Evolutionary conservation across 1,140 invertebrate genomes (phyloP).

Genomic region (Pseudomyrmex flavicornis): DNA sequence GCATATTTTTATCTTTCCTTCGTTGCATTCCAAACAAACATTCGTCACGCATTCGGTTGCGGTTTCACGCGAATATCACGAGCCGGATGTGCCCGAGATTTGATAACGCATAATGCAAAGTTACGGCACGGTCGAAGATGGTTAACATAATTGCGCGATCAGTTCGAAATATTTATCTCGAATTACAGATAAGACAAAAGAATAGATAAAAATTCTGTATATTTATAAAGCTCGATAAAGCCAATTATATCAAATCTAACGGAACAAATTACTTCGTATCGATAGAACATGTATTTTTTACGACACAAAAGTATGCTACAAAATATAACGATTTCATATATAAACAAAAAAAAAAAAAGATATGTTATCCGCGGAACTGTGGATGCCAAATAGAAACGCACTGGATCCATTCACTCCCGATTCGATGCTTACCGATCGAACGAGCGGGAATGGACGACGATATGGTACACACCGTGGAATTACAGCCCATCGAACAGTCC

Average conservation of each 20-base stretch:
- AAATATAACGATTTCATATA: neutral
- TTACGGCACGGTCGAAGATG: slow-evolving; percentile 26
- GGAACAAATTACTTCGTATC: neutral
- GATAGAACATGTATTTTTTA: neutral
- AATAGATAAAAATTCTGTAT: neutral
- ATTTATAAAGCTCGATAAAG: neutral
- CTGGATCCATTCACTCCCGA: neutral
- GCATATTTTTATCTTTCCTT: neutral
- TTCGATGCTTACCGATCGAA: slow-evolving; percentile 10
- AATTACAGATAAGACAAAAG: neutral
- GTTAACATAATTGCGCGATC: slow-evolving; percentile 37
- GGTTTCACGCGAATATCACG: slow-evolving; percentile 20
- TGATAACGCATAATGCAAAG: slow-evolving; percentile 29
- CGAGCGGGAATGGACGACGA: slow-evolving; percentile 18
- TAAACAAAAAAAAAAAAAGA: no score
- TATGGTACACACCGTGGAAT: slow-evolving; percentile 40
- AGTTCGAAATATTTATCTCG: neutral
- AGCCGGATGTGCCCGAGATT: slow-evolving; percentile 40
- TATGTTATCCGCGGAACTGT: neutral
- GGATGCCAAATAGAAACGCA: neutral
- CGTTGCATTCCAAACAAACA: slow-evolving; percentile 2
- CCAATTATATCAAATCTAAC: neutral
- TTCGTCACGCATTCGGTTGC: slow-evolving; percentile 26
- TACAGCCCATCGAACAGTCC: slow-evolving; percentile 30
- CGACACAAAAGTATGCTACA: neutral